A percentile compares a stretch with the other conserved stretches of the same genome.
Conservation (phyloP, 2,113 vertebrate species). For the Benitochromis conjunctus region DNA sequence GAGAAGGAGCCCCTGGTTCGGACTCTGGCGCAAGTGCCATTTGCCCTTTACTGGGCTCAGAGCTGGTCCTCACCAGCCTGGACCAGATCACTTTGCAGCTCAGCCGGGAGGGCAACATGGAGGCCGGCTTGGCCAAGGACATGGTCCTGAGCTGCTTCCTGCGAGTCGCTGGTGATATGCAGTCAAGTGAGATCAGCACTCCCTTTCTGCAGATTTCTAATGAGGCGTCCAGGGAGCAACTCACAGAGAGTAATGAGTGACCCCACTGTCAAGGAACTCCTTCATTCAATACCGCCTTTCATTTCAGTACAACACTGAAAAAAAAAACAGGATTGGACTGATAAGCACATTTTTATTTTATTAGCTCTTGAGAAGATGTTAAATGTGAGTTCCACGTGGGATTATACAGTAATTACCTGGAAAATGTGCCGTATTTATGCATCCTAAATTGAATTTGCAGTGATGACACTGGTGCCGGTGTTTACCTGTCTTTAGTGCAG, state of each 20-base stretch:
- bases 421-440: neutral
- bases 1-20: conserved; percentile 33
- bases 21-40: conserved; percentile 55
- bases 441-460: neutral
- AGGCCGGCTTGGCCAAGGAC: conserved; percentile 86
- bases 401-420: neutral
- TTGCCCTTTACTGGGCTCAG: conserved; percentile 84
- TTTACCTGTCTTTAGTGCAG: neutral
- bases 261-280: neutral
- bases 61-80: conserved; percentile 86
- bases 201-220: conserved; percentile 90
- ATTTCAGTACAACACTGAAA: neutral
- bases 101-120: conserved; percentile 87
- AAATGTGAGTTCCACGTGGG: neutral
- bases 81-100: conserved; percentile 92
- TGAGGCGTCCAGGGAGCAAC: conserved; percentile 50
- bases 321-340: neutral
- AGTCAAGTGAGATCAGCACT: conserved; percentile 90
- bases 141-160: conserved; percentile 89
- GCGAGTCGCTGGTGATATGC: conserved; percentile 80
- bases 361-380: neutral
- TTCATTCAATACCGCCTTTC: neutral
- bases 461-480: neutral
- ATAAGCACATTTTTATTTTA: neutral
- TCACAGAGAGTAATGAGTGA: neutral